These are phyloP conservation scores for Zhuqinia jingwanae DNA, from an alignment of 2,888 invertebrate genomes.

Conservation along the genomic window DNA sequence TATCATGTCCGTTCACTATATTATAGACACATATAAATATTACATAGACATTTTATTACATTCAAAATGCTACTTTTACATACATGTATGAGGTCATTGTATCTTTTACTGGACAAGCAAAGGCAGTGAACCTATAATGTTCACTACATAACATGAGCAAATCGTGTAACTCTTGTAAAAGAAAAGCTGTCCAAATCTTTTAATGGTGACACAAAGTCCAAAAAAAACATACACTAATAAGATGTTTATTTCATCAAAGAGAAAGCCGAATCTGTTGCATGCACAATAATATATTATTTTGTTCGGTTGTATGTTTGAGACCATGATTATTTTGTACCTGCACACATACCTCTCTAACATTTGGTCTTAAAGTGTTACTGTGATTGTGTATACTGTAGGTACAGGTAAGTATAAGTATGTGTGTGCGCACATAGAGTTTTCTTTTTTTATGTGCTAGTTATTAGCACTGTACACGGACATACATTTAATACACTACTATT, in stretches of 20 bases:
- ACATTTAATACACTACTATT: no score
- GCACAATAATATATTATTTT: conserved; percentile 25
- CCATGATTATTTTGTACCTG: not conserved
- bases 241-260: conserved; percentile 29
- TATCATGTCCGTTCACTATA: conserved; percentile 8
- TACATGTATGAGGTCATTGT: no score
- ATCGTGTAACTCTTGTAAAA: conserved; percentile 25
- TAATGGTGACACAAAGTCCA: conserved; percentile 39
- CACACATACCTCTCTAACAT: not conserved
- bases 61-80: no score
- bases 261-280: conserved; percentile 24
- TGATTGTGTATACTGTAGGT: conserved; percentile 1
- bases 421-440: not conserved
- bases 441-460: conserved; percentile 7
- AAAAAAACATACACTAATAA: conserved; percentile 25
- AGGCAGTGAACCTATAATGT: not conserved
- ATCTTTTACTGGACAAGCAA: not conserved
- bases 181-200: conserved; percentile 25
- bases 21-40: no score
- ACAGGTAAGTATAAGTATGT: not conserved
- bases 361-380: conserved; percentile 35
- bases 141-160: not conserved
- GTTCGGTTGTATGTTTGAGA: not conserved
- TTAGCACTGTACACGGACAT: not conserved
- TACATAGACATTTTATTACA: not conserved